phyloP scores from a whole-genome alignment of 2,113 vertebrate genomes.

The Myotis davidii region DNA sequence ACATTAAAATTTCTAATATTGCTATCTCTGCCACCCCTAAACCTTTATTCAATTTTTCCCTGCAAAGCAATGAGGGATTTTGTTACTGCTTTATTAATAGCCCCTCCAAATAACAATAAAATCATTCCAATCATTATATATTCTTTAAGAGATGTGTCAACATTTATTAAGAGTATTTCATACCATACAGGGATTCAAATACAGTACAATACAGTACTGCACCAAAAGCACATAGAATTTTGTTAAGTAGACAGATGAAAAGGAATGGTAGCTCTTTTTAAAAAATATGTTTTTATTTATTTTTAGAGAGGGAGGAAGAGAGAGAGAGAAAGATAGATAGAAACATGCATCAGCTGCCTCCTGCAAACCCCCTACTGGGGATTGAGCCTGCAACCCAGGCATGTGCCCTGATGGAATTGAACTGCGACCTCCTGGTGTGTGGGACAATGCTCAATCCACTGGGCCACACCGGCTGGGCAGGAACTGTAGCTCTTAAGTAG shows the following conservation, averaged over 20 bases:
- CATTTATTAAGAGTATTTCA: not conserved
- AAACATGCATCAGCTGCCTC: too few relatives aligned
- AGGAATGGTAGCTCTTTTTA: not conserved
- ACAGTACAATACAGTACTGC: not conserved
- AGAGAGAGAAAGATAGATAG: too few relatives aligned
- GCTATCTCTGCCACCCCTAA: not conserved
- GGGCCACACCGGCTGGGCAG: too few relatives aligned
- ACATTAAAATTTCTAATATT: slow-evolving; percentile 43
- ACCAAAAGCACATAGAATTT: slow-evolving; percentile 26
- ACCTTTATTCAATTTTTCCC: slow-evolving; percentile 21
- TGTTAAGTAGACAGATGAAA: not conserved
- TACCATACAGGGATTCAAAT: slow-evolving; percentile 9
- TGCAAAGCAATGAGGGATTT: slow-evolving; percentile 8
- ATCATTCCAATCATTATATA: slow-evolving; percentile 25
- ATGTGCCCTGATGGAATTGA: too few relatives aligned
- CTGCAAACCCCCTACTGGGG: too few relatives aligned
- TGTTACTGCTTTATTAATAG: slow-evolving; percentile 36
- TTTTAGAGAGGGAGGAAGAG: too few relatives aligned
- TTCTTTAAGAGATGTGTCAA: slow-evolving; percentile 33
- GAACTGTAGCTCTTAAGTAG: not conserved
- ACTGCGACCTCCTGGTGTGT: too few relatives aligned
- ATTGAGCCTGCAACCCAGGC: too few relatives aligned
- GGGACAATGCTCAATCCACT: too few relatives aligned
- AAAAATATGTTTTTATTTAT: too few relatives aligned
- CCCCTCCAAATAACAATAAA: slow-evolving; percentile 21